Evolutionary conservation across 1,140 invertebrate species (phyloP), one percentile per base, ranked within the genome.

Genomic region (Phymastichus coffea): DNA sequence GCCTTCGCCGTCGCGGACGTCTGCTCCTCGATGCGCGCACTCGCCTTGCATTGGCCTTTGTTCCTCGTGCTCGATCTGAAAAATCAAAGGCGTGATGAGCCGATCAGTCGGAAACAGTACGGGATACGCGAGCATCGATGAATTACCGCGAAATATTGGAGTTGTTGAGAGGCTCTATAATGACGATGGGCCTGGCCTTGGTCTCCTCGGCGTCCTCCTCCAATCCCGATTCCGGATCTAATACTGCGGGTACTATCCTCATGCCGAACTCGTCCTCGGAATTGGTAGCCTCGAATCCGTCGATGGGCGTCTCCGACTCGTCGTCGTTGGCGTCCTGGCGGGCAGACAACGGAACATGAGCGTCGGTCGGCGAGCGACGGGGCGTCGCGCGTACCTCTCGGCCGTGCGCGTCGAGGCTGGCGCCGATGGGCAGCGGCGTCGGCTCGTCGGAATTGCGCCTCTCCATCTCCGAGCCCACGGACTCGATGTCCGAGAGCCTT

Each of bases 1-100:
- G 83, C 85, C 61, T 82, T 84, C 1, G 84, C 82, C 61, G 86
- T 78, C 4, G 75, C 75, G 58, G 75, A 76, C 0, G 73, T 64
- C 30, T 79, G 79, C 28, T 80, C 78, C 46, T 76, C 73, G 30
- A 76, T 72, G 23, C 71, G 22, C 4, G 38, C 20, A 2, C 28
- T 59, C 8, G 57, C 46, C 51, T 25, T 48, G 37, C 25, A n/a
- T n/a, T n/a, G n/a, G n/a, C n/a, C n/a, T n/a, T n/a, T n/a, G n/a
- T n/a, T 19, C 20, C 43, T 44, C 12, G 49, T 38, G 44, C n/a
- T 47, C 41, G 10, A 51, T 46, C 48, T 69, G 59, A 4, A 58
- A 57, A 3, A 14, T 63, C 56, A 47, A n/a, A n/a, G n/a, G n/a
- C n/a, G n/a, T n/a, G n/a, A n/a, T n/a, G n/a, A n/a, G n/a, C n/a